These are phyloP conservation scores for Rhimphoctona megacephalus DNA, from an alignment of 2,888 invertebrate genomes.

Conservation along the genomic window DNA sequence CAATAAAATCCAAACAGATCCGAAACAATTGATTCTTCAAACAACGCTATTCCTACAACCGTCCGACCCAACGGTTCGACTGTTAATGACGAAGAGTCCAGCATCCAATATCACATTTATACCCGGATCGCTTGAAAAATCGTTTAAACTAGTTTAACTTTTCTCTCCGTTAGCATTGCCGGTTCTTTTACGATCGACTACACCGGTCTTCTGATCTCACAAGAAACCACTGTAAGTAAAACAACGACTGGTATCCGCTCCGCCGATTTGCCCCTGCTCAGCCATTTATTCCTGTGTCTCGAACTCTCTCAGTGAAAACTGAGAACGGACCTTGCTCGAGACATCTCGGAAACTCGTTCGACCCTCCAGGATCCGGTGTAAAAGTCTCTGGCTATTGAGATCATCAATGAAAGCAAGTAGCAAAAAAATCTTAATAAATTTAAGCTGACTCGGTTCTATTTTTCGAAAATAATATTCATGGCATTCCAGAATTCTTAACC, in stretches of 20 bases:
- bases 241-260: conserved; percentile 32
- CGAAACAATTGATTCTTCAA: not conserved
- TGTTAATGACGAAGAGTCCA: conserved; percentile 80
- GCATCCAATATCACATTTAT: conserved; percentile 84
- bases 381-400: conserved; percentile 11
- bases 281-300: not conserved
- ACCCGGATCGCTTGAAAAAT: conserved; percentile 80
- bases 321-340: conserved; percentile 42
- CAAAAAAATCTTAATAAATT: not conserved
- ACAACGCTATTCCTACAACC: conserved; percentile 65
- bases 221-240: not conserved
- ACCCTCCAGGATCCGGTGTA: not conserved
- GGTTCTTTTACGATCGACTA: conserved; percentile 71
- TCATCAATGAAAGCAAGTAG: conserved; percentile 25
- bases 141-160: conserved; percentile 83
- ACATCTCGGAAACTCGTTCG: conserved; percentile 37
- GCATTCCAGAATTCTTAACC: not conserved
- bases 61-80: conserved; percentile 74
- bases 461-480: not conserved
- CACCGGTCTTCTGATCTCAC: conserved; percentile 53
- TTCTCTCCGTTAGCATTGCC: conserved; percentile 75
- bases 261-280: conserved; percentile 14
- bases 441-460: not conserved
- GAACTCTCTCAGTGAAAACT: conserved; percentile 50
- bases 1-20: not conserved